Base-by-base conservation (phyloP, 2,888 invertebrate species). In the Philaethria dido region DNA sequence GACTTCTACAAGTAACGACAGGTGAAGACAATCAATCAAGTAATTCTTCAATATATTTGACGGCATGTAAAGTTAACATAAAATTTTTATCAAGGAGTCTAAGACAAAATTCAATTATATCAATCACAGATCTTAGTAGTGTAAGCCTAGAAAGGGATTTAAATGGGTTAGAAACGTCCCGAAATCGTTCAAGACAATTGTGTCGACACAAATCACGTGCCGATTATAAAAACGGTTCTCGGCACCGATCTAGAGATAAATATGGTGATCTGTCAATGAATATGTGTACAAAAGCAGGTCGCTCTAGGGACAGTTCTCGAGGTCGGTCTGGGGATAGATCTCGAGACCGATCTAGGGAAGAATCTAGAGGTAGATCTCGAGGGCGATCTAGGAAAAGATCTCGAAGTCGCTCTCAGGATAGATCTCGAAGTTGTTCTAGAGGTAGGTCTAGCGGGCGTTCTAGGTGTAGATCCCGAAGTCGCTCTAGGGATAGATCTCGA, bases 401-500 rank as follows among this genome's bases (percentile, higher is more conserved):
- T 9, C 44, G 67, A n/a, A 45, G 39, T 5, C 18, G 57, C 18
- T 48, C 29, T 0, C 69, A 73, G 25, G 62, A 22, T 13, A 63
- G 62, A 18, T 65, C 69, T 45, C 25, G 71, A 16, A 62, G 57
- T 0, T 50, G n/a, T n/a, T 77, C 73, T 13, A 67, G 71, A 52
- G 72, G 59, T 5, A 61, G 29, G n/a, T 76, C 73, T 6, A 66
- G 72, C 63, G 16, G 13, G 3, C 13, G 2, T 5, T 52, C 52
- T 29, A 52, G 8, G 4, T 0, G 0, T 5, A 52, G 11, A 11
- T 52, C 29, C 8, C 36, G 65, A 18, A 47, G 44, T 9, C 22
- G 59, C 25, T 48, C 22, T 0, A 69, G 73, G 47, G 59, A 39
- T 16, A 62, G 57, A 18, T 65, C 69, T 48, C 20, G 72, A 18